These are phyloP conservation scores for Gymnothorax javanicus DNA, from an alignment of 2,797 vertebrate species.

Conservation along the genomic window DNA sequence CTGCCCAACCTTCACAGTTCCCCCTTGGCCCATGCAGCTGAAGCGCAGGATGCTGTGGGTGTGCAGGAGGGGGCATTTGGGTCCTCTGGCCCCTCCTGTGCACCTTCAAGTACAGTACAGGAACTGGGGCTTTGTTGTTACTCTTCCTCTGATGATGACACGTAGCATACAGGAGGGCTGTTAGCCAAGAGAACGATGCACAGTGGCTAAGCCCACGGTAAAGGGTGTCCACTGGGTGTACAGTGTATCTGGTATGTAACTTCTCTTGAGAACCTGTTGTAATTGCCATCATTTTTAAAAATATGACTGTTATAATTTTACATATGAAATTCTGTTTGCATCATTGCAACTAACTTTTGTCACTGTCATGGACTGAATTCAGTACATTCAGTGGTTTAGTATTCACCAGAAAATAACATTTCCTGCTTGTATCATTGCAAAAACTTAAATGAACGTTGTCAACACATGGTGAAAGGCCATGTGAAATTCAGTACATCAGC, in stretches of 20 bases:
- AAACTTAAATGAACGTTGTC: no score
- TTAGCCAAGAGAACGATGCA: background rate
- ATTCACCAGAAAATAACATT: no score
- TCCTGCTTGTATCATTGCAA: no score
- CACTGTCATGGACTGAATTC: background rate
- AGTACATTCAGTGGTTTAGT: background rate
- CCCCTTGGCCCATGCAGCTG: constrained; percentile 28
- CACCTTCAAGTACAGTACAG: constrained; percentile 43
- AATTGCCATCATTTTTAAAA: no score
- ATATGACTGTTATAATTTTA: no score
- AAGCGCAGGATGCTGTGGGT: background rate
- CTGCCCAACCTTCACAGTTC: constrained; percentile 69
- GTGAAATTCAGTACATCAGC: no score
- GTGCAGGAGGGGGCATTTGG: background rate
- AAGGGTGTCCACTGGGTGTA: background rate
- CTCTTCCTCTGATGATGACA: constrained; percentile 73
- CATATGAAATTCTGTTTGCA: no score
- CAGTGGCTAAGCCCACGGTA: background rate
- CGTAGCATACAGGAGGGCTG: background rate
- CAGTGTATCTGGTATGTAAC: background rate
- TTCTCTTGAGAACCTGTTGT: background rate
- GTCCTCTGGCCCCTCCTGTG: background rate
- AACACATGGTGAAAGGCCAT: no score
- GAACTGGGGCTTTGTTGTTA: constrained; percentile 70
- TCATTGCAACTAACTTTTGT: no score